Base-by-base conservation (phyloP, 2,797 vertebrate genomes). In the Oryzias dopingdopingensis region DNA sequence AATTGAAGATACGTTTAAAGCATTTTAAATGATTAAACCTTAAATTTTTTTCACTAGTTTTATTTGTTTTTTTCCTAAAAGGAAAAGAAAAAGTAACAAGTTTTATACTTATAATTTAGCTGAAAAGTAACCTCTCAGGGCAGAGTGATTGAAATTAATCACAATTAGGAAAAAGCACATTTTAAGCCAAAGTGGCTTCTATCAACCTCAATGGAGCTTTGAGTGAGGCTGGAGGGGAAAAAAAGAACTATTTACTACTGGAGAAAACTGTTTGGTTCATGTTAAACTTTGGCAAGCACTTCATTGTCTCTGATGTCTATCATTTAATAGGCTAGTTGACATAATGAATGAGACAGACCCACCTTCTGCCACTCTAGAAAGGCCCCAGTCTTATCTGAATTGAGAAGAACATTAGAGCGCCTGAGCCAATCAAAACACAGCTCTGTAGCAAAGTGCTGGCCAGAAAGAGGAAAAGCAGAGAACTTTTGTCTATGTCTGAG, bases 311-410 rank as follows among this genome's bases (percentile, higher is more conserved):
- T 88, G 83, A 76, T 89, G 91, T 93, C 94, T 90, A 92, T 93
- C 91, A 91, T 91, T 91, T 89, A 90, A 91, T 90, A 90, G 91
- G 88, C 88, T 85, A 85, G 83, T 87, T 93, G 94, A 95, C 93
- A 92, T 91, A 95, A 94, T 94, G 94, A 93, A 93, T 93, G 91
- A 92, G 89, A 61, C 76, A 92, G 94, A 92, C 92, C 93, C 94
- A 96, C 94, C 94, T 96, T 95, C 95, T 91, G 87, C 89, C 90
- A 89, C 90, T 86, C 79, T 79, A 87, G 82, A 91, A 87, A 88
- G 77, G 86, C 76, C 76, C 76, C 77, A 67, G 86, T 85, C 91
- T 92, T 89, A 90, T 92, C 90, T 90, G 90, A 89, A 88, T 90
- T 81, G 83, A 90, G 83, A 82, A 89, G 87, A 86, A 88, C 88